phyloP scores from a whole-genome alignment of 2,113 vertebrate genomes.

The Polypterus senegalus region DNA sequence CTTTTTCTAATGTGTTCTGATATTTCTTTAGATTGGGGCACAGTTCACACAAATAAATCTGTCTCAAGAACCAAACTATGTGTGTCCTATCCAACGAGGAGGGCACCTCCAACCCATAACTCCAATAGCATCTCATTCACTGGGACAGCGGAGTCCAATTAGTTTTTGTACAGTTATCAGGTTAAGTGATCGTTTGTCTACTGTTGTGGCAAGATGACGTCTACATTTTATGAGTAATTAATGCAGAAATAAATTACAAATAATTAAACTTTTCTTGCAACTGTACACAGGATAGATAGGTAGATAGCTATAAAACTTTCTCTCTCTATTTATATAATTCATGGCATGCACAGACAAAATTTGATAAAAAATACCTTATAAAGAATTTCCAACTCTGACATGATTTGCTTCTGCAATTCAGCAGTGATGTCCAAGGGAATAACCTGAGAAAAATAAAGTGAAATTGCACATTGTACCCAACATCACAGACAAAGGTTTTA shows the following conservation, averaged over 20 bases:
- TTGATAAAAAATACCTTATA: constrained; percentile 68
- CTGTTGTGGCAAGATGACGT: too few relatives aligned
- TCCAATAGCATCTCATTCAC: too few relatives aligned
- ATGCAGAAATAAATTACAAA: neutral
- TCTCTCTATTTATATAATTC: neutral
- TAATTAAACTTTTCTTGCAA: constrained; percentile 15
- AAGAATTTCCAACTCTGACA: constrained; percentile 96
- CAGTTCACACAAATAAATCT: too few relatives aligned
- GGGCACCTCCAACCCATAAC: too few relatives aligned
- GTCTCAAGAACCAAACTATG: too few relatives aligned
- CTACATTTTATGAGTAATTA: too few relatives aligned
- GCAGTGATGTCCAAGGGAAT: constrained; percentile 91
- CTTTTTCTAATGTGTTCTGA: too few relatives aligned
- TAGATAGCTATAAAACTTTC: constrained; percentile 1
- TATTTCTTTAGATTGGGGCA: too few relatives aligned
- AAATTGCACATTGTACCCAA: too few relatives aligned
- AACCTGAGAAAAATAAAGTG: constrained; percentile 48
- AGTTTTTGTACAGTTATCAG: neutral
- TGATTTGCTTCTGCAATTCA: constrained; percentile 95
- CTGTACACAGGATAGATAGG: constrained; percentile 8
- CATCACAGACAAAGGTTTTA: too few relatives aligned
- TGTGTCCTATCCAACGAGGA: too few relatives aligned
- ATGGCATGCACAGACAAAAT: constrained; percentile 5
- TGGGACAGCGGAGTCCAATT: neutral
- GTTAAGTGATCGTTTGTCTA: neutral